phyloP scores from a whole-genome alignment of 2,113 vertebrate genomes.

The Romanogobio albipinnatus region DNA sequence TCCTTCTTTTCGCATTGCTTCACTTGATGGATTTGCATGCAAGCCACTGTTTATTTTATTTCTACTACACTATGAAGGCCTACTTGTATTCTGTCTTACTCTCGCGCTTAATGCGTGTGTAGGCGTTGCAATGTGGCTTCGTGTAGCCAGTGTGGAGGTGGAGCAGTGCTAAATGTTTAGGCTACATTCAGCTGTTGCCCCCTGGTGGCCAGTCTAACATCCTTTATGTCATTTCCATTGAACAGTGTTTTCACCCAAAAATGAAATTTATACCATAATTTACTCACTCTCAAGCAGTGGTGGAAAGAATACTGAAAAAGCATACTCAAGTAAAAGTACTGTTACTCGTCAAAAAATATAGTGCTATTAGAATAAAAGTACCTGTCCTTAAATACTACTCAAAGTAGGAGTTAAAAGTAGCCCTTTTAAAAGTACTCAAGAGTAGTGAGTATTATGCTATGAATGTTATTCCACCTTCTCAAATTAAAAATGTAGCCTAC shows the following conservation, averaged over 20 bases:
- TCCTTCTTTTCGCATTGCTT: background rate
- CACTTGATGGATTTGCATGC: slow-evolving; percentile 39
- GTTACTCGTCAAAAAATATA: too few relatives aligned
- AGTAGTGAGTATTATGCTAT: too few relatives aligned
- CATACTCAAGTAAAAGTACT: too few relatives aligned
- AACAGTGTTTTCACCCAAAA: background rate
- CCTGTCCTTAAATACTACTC: too few relatives aligned
- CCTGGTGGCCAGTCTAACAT: slow-evolving; percentile 38
- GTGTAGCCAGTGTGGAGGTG: slow-evolving; percentile 41
- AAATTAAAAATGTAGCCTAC: too few relatives aligned
- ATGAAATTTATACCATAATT: too few relatives aligned
- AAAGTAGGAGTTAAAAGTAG: too few relatives aligned
- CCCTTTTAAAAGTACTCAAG: too few relatives aligned
- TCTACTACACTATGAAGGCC: background rate
- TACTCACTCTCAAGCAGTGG: too few relatives aligned
- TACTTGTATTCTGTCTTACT: background rate
- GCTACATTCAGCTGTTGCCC: slow-evolving; percentile 19
- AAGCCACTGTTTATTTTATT: slow-evolving; percentile 6
- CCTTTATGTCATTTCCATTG: background rate
- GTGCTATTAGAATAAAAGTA: too few relatives aligned
- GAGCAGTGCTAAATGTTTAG: slow-evolving; percentile 9
- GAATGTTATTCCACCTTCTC: too few relatives aligned
- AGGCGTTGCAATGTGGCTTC: slow-evolving; percentile 37
- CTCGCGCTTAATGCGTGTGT: slow-evolving; percentile 24
- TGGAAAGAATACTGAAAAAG: too few relatives aligned